These are phyloP conservation scores for Fregetta grallaria DNA, from an alignment of 2,113 vertebrate genomes.

Conservation along the genomic window DNA sequence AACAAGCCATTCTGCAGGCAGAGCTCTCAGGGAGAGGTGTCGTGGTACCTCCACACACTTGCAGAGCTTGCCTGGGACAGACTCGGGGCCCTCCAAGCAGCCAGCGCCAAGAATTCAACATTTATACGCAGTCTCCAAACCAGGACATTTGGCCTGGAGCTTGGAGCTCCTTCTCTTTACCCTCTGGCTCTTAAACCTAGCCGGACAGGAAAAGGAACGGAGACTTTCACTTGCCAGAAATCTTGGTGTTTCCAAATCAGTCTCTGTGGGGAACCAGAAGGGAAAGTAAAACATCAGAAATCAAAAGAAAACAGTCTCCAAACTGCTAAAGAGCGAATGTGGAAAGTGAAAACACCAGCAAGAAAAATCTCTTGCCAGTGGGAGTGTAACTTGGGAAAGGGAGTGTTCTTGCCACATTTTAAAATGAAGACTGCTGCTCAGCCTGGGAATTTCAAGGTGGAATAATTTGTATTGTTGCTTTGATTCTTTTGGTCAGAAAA, in stretches of 20 bases:
- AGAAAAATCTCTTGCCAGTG: background rate
- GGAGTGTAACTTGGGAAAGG: background rate
- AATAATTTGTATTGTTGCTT: background rate
- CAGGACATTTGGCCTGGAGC: background rate
- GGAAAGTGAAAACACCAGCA: background rate
- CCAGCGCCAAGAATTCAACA: background rate
- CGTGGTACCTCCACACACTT: accelerated
- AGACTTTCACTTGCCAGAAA: background rate
- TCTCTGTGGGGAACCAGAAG: background rate
- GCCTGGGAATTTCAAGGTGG: background rate
- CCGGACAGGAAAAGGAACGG: background rate
- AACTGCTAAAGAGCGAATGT: background rate
- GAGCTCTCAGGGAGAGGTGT: background rate
- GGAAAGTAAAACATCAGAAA: background rate
- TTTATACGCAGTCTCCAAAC: background rate
- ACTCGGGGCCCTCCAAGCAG: background rate
- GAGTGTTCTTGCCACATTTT: background rate
- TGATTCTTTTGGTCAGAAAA: background rate
- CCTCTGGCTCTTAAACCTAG: background rate
- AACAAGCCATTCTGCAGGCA: background rate
- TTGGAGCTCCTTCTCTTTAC: background rate
- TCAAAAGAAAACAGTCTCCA: background rate
- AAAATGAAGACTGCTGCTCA: background rate
- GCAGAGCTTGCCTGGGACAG: background rate
- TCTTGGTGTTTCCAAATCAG: background rate